Base-by-base conservation (phyloP, 2,888 invertebrate genomes). In the Nesidiocoris tenuis region DNA sequence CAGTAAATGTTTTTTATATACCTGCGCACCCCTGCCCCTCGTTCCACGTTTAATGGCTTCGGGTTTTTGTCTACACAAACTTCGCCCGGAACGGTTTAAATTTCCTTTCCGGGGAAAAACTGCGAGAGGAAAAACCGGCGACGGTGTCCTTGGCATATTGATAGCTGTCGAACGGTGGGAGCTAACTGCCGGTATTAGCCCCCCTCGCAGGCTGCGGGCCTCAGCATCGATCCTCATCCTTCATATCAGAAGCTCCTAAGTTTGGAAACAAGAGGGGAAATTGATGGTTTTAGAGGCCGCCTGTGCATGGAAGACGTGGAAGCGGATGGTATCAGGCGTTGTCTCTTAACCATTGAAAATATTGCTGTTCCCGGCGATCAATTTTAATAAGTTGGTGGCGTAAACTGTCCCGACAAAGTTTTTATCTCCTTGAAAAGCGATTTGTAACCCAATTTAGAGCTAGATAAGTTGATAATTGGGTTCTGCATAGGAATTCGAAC, bases 1-100 rank as follows among this genome's bases (percentile, higher is more conserved):
- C 22, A 57, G 65, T 75, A 64, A 65, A 74, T 65, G 74, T 75
- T 61, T 72, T 72, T 72, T 72, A 72, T 72, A 63, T 61, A 72
- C 72, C 59, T 57, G 17, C n/a, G n/a, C n/a, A 12, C 56, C 70
- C 57, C 23, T 16, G 17, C 59, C n/a, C 18, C 59, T 59, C n/a
- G n/a, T 18, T n/a, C n/a, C 54, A 39, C 25, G 25, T 39, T 63
- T 61, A 57, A 70, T 23, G 57, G 70, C 23, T 19, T 17, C 25
- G 17, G 19, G 70, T 72, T 72, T 61, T 59, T 24, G 70, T 70
- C 72, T 18, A 25, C n/a, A n/a, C 72, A 61, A 72, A 72, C 63
- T 72, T 61, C 54, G 22, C 72, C 72, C 72, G 61, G 61, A 72
- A 72, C 63, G 72, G 61, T 72, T 63, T 61, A 61, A 72, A 72